Base-by-base conservation (phyloP, 2,113 vertebrate species). In the Fregata magnificens region DNA sequence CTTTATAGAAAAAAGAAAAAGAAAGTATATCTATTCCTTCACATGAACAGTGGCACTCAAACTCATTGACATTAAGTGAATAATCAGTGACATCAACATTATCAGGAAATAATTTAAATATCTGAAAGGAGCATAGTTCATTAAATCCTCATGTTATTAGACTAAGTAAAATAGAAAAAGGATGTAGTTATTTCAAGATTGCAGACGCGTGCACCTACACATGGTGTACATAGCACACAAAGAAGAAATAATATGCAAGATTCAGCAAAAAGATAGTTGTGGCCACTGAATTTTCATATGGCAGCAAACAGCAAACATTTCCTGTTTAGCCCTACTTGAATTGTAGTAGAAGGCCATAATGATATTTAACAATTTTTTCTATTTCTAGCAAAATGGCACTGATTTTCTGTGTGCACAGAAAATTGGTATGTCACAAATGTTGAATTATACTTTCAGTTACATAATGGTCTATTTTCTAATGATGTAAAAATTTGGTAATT, bases 171-270 rank as follows among this genome's bases (percentile, higher is more conserved):
- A 62, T 5, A 70, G 13, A 53, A 50, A 36, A 78, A 31, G 1
- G 6, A 58, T 45, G 38, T 3, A 61, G 10, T 18, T 47, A 38
- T 85, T 93, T 85, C 36, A 28, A 84, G 45, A 59, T 6, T 91
- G 11, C 6, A 49, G n/a, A 49, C 1, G 1, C 2, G 0, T 40
- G 19, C 13, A 49, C 3, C n/a, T 42, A n/a, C 9, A 31, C 9
- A 69, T 79, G 22, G 24, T 36, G 4, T 67, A 80, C 49, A 15
- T 25, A 38, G 45, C 21, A 74, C 22, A 63, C 25, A 93, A 66
- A 16, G 18, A 81, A 82, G 40, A 93, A 81, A 81, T 82, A 88
- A 62, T 20, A 62, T 7, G 13, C 14, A 77, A 83, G 9, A 72
- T 47, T 85, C 29, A 65, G 34, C 22, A 72, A 86, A 77, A 74